Base-by-base conservation (phyloP, 2,113 vertebrate species). In the Mobula birostris region DNA sequence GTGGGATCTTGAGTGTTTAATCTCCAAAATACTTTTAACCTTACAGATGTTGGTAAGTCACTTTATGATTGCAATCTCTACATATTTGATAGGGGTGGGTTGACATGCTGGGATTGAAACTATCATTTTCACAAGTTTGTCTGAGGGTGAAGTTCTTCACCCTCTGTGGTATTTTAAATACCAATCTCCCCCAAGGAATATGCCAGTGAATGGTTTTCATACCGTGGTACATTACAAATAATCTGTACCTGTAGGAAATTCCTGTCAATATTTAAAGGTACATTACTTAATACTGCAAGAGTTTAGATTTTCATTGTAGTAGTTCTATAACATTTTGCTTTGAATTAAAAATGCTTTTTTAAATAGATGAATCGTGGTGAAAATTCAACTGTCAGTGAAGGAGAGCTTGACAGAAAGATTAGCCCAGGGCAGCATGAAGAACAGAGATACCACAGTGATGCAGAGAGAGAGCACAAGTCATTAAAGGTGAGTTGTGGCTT, bases 401-500 rank as follows among this genome's bases (percentile, higher is more conserved):
- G 91, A 17, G 91, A 93, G 11, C 66, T 93, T 24, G 68, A 11
- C 7, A 76, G 70, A 29, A 93, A 72, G 11, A 4, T 15, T 48
- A 48, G 40, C 68, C 56, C 21, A 48, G 24, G 7, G 72, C 70
- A 15, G 1, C 0, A 15, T 5, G 70, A 93, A 74, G 36, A 76
- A 40, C 68, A 93, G 74, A 76, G 36, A 56, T 76, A 21, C 6
- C n/a, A 93, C 91, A 93, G 91, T 76, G 91, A 93, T 76, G 48
- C 70, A 11, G 91, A 74, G 72, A 56, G 36, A 29, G 36, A 93
- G 7, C 32, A 0, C 72, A 56, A 74, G 74, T 56, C 66, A 76
- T 74, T 93, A 14, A 93, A 93, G 36, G 91, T 74, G 11, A 2
- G 40, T 74, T 40, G 6, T 91, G 2, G n/a, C 63, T 19, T 19